Evolutionary conservation across 1,140 invertebrate species (phyloP).

Genomic region (Dendrolimus punctatus): DNA sequence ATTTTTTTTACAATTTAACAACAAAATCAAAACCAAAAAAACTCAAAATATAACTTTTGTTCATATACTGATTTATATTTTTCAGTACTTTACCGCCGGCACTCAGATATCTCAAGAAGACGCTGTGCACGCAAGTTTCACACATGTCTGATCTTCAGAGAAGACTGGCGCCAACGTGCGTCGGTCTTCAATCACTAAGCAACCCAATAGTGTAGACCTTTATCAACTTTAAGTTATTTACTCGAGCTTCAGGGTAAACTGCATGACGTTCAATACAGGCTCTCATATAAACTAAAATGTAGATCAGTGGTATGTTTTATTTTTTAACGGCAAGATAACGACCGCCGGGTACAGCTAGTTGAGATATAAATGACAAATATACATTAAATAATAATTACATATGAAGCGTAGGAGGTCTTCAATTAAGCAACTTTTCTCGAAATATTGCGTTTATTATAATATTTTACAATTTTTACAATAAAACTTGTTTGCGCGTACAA

Average conservation of each 20-base stretch:
- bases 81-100: slow-evolving; percentile 56
- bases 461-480: too few relatives aligned
- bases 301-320: too few relatives aligned
- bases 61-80: slow-evolving; percentile 6
- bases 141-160: slow-evolving; percentile 60
- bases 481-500: too few relatives aligned
- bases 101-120: slow-evolving; percentile 59
- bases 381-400: too few relatives aligned
- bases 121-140: slow-evolving; percentile 50
- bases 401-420: too few relatives aligned
- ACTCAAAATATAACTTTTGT: neutral
- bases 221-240: slow-evolving; percentile 44
- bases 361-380: too few relatives aligned
- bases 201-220: slow-evolving; percentile 39
- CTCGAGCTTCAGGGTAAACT: neutral
- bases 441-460: too few relatives aligned
- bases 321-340: too few relatives aligned
- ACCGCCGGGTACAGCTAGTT: too few relatives aligned
- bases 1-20: neutral
- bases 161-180: slow-evolving; percentile 46
- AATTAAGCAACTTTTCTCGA: too few relatives aligned
- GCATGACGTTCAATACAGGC: too few relatives aligned
- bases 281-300: too few relatives aligned
- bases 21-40: neutral
- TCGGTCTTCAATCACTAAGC: slow-evolving; percentile 44